Evolutionary conservation across 2,888 invertebrate genomes (phyloP), one percentile per base, ranked within the genome.

Genomic region (Chirona hameri): DNA sequence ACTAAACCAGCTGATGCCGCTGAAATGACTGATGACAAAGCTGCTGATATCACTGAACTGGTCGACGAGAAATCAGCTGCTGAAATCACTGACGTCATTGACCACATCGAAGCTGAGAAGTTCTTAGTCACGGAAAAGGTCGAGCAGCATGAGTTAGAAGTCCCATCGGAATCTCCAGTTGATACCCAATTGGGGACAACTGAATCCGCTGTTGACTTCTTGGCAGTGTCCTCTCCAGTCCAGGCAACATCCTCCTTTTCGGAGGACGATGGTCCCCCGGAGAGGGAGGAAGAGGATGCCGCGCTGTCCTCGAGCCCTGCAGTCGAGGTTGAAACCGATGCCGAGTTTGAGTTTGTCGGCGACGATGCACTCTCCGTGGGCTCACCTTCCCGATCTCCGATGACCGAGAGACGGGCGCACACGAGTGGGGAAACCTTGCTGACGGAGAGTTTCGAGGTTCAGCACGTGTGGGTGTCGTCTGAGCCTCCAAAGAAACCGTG

Each of bases 391-490:
- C 18, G 2, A 1, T 31, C 72, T 0, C 31, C 2, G 31, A 7
- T 18, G 18, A 5, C 27, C 4, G 72, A 72, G 12, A 31, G 72
- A 27, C 72, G 72, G 18, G 31, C 12, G 15, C 72, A 72, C 31
- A 72, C 72, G 2, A 9, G 18, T 4, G 18, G 10, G 0, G 72
- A 15, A 12, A 29, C 29, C 29, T 10, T 18, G 31, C 29, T 72
- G 31, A 29, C 29, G 31, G 76, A 76, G 76, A 18, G 39, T 10
- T 76, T 76, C 46, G 21, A 39, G 24, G 46, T 76, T 1, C 39
- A 76, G 39, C 76, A 76, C 46, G 76, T 76, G 9, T 76, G 76
- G 76, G 76, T 24, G 39, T 76, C 76, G 46, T 76, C 76, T 0
- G 76, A 72, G 72, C 72, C 72, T 14, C 4, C 5, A 0, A 27